These are phyloP conservation scores for Conchocele bisecta DNA, from an alignment of 2,888 invertebrate species.

Conservation along the genomic window DNA sequence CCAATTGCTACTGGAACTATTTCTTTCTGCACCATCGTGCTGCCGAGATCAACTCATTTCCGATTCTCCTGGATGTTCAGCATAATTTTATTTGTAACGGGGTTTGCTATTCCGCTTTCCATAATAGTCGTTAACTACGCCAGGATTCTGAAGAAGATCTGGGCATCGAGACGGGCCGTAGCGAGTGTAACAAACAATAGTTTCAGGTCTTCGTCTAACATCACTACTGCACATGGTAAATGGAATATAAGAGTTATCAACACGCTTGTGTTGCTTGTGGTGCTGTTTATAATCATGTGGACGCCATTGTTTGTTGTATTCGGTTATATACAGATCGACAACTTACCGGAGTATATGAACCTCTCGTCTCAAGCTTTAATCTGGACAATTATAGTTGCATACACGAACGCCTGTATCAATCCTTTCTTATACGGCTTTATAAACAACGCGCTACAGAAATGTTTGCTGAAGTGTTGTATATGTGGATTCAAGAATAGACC, in stretches of 20 bases:
- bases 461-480: conserved; percentile 23
- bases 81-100: conserved; percentile 36
- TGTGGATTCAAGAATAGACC: too few relatives aligned
- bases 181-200: background rate
- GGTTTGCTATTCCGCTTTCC: conserved; percentile 62
- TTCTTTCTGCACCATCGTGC: conserved; percentile 68
- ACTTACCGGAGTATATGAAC: conserved; percentile 36
- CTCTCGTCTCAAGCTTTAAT: conserved; percentile 65
- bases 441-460: conserved; percentile 52
- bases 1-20: conserved; percentile 41
- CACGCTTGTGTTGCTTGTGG: conserved; percentile 65
- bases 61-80: conserved; percentile 55
- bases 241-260: conserved; percentile 64
- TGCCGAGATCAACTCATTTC: conserved; percentile 58
- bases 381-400: conserved; percentile 56
- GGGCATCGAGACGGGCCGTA: conserved; percentile 49
- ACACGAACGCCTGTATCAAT: conserved; percentile 68
- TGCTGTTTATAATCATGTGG: conserved; percentile 70
- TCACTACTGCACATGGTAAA: background rate
- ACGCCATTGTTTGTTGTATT: conserved; percentile 67
- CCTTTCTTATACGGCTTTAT: conserved; percentile 71
- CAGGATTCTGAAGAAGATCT: conserved; percentile 61
- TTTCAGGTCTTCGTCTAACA: too few relatives aligned
- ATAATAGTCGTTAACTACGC: conserved; percentile 63
- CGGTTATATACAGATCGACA: conserved; percentile 62